Evolutionary conservation across 1,140 invertebrate species (phyloP).

Genomic region (Zaprionus kolodkinae): DNA sequence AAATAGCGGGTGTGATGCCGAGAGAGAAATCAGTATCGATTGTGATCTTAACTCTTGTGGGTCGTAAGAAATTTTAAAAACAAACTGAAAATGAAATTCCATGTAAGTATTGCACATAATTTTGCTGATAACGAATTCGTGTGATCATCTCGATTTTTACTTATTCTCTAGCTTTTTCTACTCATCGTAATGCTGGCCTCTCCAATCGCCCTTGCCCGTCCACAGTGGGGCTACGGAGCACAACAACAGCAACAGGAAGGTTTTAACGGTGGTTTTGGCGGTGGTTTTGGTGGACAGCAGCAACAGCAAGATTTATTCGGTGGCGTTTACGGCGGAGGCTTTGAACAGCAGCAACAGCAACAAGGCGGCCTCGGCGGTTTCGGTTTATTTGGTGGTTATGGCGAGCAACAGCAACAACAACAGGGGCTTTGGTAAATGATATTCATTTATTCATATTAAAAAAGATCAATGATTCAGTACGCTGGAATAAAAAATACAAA

Average conservation of each 20-base stretch:
- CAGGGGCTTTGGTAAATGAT: background rate
- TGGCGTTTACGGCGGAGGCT: background rate
- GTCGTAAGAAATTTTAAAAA: background rate
- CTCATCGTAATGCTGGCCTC: background rate
- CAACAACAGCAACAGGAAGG: background rate
- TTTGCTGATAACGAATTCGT: background rate
- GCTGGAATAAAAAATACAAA: background rate
- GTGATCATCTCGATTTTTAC: background rate
- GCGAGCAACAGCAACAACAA: background rate
- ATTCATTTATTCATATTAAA: background rate
- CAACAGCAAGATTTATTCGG: background rate
- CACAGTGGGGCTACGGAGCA: background rate
- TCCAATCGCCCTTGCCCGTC: background rate
- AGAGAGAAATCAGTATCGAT: background rate
- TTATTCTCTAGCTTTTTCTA: background rate
- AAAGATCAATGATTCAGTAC: background rate
- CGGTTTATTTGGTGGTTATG: background rate
- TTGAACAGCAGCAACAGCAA: slow-evolving; percentile 4
- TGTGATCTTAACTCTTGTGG: background rate
- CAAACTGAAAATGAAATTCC: slow-evolving; percentile 10
- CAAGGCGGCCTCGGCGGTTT: slow-evolving; percentile 1
- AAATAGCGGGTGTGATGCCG: background rate
- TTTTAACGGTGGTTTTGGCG: too few species aligned
- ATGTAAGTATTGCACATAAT: background rate
- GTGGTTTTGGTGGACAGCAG: background rate